Evolutionary conservation across 2,113 vertebrate genomes (phyloP).

Genomic region (Beaufortia kweichowensis): DNA sequence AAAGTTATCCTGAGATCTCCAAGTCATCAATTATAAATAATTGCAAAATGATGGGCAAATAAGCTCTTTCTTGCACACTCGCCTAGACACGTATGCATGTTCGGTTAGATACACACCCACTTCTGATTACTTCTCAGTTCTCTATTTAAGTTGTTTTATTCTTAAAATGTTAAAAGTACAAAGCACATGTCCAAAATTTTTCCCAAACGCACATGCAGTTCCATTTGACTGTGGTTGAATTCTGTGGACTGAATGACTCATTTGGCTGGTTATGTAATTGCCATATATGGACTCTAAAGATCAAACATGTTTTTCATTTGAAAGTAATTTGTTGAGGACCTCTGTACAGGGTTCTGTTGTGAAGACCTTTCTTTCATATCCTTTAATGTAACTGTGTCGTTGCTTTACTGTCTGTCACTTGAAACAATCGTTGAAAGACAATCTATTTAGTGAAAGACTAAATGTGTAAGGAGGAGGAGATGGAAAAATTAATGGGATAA

Average conservation of each 20-base stretch:
- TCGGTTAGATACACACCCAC: background rate
- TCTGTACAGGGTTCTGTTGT: background rate
- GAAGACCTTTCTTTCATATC: background rate
- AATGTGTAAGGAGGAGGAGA: too few species aligned
- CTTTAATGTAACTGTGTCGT: background rate
- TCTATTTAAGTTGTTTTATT: background rate
- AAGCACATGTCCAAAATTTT: slow-evolving; percentile 10
- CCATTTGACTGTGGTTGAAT: slow-evolving; percentile 45
- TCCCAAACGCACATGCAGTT: slow-evolving; percentile 4
- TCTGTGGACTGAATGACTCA: slow-evolving; percentile 37
- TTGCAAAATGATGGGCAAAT: slow-evolving; percentile 61
- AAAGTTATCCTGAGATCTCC: slow-evolving; percentile 58
- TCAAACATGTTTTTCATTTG: slow-evolving; percentile 35
- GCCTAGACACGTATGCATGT: slow-evolving; percentile 6
- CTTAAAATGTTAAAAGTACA: background rate
- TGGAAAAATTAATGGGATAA: too few species aligned
- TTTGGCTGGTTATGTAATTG: slow-evolving; percentile 58
- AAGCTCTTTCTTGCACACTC: background rate
- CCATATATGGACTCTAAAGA: slow-evolving; percentile 23
- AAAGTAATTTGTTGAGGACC: slow-evolving; percentile 22
- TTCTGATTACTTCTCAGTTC: background rate
- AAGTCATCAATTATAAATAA: slow-evolving; percentile 65
- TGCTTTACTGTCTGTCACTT: background rate
- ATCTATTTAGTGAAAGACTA: background rate
- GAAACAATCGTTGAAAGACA: background rate